A percentile compares a stretch with the other conserved stretches of the same genome.
Evolutionary conservation across 2,888 invertebrate genomes (phyloP).

Genomic region (Lasius platythorax): DNA sequence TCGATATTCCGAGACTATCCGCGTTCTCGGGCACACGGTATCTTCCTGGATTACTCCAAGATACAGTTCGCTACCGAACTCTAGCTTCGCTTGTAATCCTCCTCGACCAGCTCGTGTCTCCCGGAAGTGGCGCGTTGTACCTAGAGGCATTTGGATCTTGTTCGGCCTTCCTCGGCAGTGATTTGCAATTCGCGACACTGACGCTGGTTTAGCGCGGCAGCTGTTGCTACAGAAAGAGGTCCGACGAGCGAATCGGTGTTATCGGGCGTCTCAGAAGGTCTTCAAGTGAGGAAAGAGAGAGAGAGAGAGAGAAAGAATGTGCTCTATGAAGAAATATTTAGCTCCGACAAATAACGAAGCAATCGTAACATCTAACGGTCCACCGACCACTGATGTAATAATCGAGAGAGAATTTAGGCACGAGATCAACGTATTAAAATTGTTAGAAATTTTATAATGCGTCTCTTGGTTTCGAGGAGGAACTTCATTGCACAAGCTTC

Average conservation of each 20-base stretch:
- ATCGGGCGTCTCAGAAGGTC: constrained; percentile 48
- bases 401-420: constrained; percentile 20
- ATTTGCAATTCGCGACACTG: constrained; percentile 77
- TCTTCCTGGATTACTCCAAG: constrained; percentile 66
- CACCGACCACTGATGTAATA: neutral
- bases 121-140: constrained; percentile 72
- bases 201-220: constrained; percentile 63
- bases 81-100: constrained; percentile 77
- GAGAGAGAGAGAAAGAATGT: neutral
- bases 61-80: constrained; percentile 66
- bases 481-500: constrained; percentile 55
- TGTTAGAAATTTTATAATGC: constrained; percentile 22
- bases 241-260: constrained; percentile 46
- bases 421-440: constrained; percentile 1
- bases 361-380: neutral
- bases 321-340: neutral
- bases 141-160: constrained; percentile 73
- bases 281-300: neutral
- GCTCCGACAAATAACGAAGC: constrained; percentile 14
- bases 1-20: constrained; percentile 60
- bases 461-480: constrained; percentile 29
- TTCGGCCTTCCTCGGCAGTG: constrained; percentile 71
- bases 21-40: constrained; percentile 50
- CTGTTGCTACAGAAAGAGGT: constrained; percentile 58
- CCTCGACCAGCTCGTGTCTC: constrained; percentile 71